Evolutionary conservation across 2,113 vertebrate species (phyloP).

Genomic region (Leptobrachium leishanense): DNA sequence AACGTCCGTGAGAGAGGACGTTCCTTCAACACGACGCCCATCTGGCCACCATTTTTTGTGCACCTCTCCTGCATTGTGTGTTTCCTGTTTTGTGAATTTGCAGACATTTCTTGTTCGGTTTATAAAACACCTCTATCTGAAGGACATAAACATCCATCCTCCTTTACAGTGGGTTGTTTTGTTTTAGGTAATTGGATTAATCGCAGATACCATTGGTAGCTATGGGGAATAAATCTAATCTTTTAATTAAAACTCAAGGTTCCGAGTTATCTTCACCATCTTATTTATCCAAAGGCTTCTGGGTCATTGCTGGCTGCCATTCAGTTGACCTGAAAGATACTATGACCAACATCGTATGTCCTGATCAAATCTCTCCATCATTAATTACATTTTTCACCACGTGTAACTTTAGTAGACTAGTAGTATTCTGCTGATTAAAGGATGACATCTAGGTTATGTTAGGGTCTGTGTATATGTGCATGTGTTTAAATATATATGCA

Average conservation of each 20-base stretch:
- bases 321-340: constrained; percentile 18
- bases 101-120: background rate
- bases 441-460: too few relatives aligned
- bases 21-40: too few relatives aligned
- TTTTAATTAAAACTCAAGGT: constrained; percentile 45
- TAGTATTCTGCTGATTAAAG: background rate
- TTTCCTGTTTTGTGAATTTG: too few relatives aligned
- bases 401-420: constrained; percentile 7
- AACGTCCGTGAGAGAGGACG: too few relatives aligned
- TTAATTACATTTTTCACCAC: constrained; percentile 28
- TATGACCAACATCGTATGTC: constrained; percentile 4
- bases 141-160: constrained; percentile 12
- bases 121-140: constrained; percentile 11
- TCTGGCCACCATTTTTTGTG: too few relatives aligned
- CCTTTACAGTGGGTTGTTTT: constrained; percentile 22
- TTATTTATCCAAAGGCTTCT: constrained; percentile 35
- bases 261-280: constrained; percentile 33
- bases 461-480: too few relatives aligned
- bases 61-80: too few relatives aligned
- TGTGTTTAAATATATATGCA: too few relatives aligned
- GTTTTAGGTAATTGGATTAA: constrained; percentile 45
- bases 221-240: constrained; percentile 44
- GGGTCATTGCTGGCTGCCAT: constrained; percentile 37
- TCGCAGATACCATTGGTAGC: constrained; percentile 39
- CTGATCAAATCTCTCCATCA: constrained; percentile 31